A percentile compares a stretch with the other conserved stretches of the same genome.
Evolutionary conservation across 2,113 vertebrate genomes (phyloP).

Genomic region (Dermatemys mawii): DNA sequence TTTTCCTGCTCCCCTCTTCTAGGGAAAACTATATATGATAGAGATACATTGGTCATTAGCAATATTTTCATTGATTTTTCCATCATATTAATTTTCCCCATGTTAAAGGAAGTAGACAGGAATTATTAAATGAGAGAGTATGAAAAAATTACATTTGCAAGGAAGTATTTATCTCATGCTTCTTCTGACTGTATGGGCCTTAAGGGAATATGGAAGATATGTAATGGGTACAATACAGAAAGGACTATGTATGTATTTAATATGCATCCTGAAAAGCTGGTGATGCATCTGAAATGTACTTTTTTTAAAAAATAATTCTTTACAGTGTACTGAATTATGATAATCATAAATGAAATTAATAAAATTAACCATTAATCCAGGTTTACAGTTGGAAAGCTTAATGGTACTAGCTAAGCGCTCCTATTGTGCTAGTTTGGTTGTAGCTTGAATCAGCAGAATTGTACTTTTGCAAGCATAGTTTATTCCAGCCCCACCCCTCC

Average conservation of each 20-base stretch:
- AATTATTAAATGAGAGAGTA: background rate
- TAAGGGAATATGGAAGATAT: background rate
- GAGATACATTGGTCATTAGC: background rate
- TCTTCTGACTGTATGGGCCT: background rate
- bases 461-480: background rate
- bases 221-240: background rate
- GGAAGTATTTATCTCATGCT: background rate
- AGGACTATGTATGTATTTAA: background rate
- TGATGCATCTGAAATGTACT: background rate
- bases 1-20: background rate
- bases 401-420: no score
- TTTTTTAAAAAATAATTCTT: background rate
- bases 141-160: background rate
- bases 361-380: no score
- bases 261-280: background rate
- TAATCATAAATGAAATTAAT: background rate
- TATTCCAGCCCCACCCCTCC: background rate
- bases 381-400: no score
- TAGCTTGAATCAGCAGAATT: no score
- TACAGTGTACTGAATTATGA: background rate
- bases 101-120: background rate
- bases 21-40: background rate
- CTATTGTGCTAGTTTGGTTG: no score
- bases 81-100: background rate
- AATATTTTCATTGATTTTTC: background rate